Evolutionary conservation across 2,797 vertebrate species (phyloP).

Genomic region (Pseudopleuronectes americanus): DNA sequence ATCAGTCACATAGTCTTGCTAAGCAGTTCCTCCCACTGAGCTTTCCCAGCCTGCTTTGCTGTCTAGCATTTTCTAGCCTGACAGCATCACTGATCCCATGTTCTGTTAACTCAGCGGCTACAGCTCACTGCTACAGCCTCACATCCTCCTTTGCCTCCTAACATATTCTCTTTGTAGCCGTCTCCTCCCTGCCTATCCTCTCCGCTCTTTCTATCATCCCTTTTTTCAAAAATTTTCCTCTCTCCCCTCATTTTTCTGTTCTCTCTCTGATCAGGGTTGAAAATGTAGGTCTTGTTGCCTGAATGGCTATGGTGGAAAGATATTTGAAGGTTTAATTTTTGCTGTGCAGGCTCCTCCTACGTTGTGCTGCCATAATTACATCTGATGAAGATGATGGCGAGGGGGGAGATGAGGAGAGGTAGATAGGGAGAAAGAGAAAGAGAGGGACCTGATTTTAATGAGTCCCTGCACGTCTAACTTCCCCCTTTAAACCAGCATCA

Average conservation of each 20-base stretch:
- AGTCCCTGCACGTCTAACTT: slow-evolving; percentile 44
- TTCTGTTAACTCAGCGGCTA: slow-evolving; percentile 73
- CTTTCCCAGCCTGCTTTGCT: slow-evolving; percentile 62
- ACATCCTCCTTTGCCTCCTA: slow-evolving; percentile 51
- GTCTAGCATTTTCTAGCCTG: slow-evolving; percentile 64
- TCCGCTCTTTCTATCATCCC: slow-evolving; percentile 4
- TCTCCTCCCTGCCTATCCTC: slow-evolving; percentile 11
- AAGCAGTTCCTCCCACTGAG: slow-evolving; percentile 55
- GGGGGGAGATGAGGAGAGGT: slow-evolving; percentile 48
- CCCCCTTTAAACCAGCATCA: slow-evolving; percentile 58
- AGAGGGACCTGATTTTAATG: slow-evolving; percentile 53
- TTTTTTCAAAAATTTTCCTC: slow-evolving; percentile 9
- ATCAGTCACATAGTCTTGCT: slow-evolving; percentile 57
- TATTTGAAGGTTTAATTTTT: slow-evolving; percentile 74
- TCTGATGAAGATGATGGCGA: slow-evolving; percentile 59
- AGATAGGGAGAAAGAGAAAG: slow-evolving; percentile 31
- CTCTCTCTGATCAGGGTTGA: slow-evolving; percentile 43
- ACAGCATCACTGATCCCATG: slow-evolving; percentile 72
- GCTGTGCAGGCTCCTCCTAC: slow-evolving; percentile 41
- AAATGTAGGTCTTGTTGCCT: slow-evolving; percentile 63
- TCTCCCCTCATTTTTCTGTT: slow-evolving; percentile 20
- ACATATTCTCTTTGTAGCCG: slow-evolving; percentile 57
- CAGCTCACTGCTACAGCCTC: slow-evolving; percentile 38
- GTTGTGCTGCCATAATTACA: slow-evolving; percentile 66
- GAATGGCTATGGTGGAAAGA: slow-evolving; percentile 49